Percentiles rank a stretch among this genome's conserved stretches.
Evolutionary conservation across 2,888 invertebrate species (phyloP).

Genomic region (Trissonchulus sp.): DNA sequence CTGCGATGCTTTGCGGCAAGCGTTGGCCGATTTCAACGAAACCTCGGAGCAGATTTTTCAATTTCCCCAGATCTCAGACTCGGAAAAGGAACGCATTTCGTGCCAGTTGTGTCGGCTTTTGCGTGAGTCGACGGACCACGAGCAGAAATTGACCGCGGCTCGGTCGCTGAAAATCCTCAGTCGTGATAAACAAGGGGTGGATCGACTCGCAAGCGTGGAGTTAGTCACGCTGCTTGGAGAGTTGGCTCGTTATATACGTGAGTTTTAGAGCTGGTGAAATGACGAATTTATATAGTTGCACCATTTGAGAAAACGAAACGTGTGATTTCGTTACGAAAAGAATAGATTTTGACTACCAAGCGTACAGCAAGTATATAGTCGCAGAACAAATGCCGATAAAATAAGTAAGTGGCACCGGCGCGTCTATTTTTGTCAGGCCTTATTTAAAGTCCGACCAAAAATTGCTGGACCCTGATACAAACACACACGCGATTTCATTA

Average conservation of each 20-base stretch:
- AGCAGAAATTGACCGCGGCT: neutral
- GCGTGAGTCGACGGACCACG: neutral
- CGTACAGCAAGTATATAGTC: too few relatives aligned
- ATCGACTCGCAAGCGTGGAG: neutral
- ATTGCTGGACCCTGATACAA: too few relatives aligned
- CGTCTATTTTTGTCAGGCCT: too few relatives aligned
- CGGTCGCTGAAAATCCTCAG: slow-evolving; percentile 23
- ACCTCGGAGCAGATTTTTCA: neutral
- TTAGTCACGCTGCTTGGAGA: neutral
- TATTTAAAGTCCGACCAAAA: too few relatives aligned
- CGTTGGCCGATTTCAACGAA: neutral
- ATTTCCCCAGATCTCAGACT: neutral
- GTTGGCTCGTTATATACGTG: neutral
- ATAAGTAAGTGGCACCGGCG: too few relatives aligned
- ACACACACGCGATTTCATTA: too few relatives aligned
- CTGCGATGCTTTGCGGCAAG: neutral
- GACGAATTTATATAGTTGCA: too few relatives aligned
- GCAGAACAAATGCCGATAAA: too few relatives aligned
- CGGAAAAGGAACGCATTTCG: neutral
- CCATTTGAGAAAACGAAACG: too few relatives aligned
- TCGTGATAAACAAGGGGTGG: slow-evolving; percentile 1
- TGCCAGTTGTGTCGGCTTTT: neutral
- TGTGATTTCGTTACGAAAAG: too few relatives aligned
- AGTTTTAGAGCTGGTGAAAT: too few relatives aligned
- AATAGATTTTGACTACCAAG: too few relatives aligned